Conservation (phyloP, 2,888 invertebrate genomes). For the Hydrotaea diabolus region DNA sequence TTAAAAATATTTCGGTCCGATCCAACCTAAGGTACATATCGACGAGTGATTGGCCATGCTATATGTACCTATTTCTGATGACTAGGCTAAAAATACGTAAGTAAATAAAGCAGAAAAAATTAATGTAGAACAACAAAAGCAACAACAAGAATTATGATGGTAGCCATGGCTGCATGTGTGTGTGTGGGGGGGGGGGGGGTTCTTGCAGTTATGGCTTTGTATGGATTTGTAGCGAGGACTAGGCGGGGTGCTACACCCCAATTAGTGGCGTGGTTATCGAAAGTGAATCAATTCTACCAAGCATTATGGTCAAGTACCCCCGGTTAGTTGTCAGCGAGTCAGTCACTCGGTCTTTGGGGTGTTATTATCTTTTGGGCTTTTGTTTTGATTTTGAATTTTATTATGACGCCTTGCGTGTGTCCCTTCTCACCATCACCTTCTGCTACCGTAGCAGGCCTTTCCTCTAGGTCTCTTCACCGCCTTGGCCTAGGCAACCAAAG, state of each 20-base stretch:
- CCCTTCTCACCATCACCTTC: too few relatives aligned
- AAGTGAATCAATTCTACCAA: slow-evolving; percentile 12
- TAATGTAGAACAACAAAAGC: neutral
- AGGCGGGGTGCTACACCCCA: neutral
- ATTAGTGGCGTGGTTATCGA: neutral
- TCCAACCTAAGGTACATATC: too few relatives aligned
- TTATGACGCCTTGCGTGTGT: neutral
- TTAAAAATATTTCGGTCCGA: neutral
- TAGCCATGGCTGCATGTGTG: neutral
- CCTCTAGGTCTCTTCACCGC: too few relatives aligned
- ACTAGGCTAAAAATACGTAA: slow-evolving; percentile 13
- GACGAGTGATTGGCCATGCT: too few relatives aligned
- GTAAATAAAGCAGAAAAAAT: neutral
- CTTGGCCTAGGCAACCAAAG: slow-evolving; percentile 6
- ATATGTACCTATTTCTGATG: slow-evolving; percentile 10
- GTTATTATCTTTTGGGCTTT: slow-evolving; percentile 12
- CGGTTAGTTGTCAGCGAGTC: too few relatives aligned
- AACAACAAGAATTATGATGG: neutral
- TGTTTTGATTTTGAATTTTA: slow-evolving; percentile 30
- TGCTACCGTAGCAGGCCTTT: neutral
- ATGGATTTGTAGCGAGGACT: too few relatives aligned
- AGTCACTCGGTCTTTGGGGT: neutral
- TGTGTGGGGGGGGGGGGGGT: neutral
- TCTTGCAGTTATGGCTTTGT: too few relatives aligned
- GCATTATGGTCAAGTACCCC: slow-evolving; percentile 13